phyloP scores from a whole-genome alignment of 2,113 vertebrate species.

The Collichthys lucidus region DNA sequence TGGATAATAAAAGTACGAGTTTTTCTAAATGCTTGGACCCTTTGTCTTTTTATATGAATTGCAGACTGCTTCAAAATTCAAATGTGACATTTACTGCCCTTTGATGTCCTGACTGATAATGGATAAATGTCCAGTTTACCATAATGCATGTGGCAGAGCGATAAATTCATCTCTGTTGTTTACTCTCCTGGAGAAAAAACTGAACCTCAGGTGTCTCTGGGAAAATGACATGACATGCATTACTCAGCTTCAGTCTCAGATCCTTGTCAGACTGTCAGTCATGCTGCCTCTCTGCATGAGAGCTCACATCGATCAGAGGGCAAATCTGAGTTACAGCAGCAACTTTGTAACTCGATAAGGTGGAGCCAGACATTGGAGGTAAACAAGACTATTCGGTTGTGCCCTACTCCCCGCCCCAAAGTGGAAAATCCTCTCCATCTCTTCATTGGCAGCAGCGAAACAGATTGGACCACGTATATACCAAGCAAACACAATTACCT shows the following conservation, averaged over 20 bases:
- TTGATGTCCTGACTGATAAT: conserved; percentile 57
- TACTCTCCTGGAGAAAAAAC: conserved; percentile 56
- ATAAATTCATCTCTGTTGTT: conserved; percentile 65
- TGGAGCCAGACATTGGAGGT: conserved; percentile 79
- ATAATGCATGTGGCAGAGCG: conserved; percentile 60
- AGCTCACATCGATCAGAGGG: conserved; percentile 77
- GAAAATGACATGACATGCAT: conserved; percentile 72
- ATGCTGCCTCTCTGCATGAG: conserved; percentile 76
- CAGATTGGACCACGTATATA: conserved; percentile 75
- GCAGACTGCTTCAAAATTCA: conserved; percentile 61
- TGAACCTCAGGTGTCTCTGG: conserved; percentile 67
- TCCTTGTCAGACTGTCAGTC: conserved; percentile 79
- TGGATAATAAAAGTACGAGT: conserved; percentile 71
- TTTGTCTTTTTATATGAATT: conserved; percentile 65
- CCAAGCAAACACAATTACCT: conserved; percentile 81
- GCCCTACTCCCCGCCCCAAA: conserved; percentile 36
- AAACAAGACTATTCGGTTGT: conserved; percentile 80
- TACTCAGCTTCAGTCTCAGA: conserved; percentile 71
- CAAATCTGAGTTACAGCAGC: conserved; percentile 67
- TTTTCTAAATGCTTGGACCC: conserved; percentile 67
- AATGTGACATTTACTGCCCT: conserved; percentile 78
- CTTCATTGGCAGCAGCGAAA: conserved; percentile 72
- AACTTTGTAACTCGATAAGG: conserved; percentile 83
- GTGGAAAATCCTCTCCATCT: conserved; percentile 40
- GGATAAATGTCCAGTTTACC: conserved; percentile 73